Evolutionary conservation across 2,113 vertebrate genomes (phyloP), one percentile per base, ranked within the genome.

Genomic region (Myotis brandtii): DNA sequence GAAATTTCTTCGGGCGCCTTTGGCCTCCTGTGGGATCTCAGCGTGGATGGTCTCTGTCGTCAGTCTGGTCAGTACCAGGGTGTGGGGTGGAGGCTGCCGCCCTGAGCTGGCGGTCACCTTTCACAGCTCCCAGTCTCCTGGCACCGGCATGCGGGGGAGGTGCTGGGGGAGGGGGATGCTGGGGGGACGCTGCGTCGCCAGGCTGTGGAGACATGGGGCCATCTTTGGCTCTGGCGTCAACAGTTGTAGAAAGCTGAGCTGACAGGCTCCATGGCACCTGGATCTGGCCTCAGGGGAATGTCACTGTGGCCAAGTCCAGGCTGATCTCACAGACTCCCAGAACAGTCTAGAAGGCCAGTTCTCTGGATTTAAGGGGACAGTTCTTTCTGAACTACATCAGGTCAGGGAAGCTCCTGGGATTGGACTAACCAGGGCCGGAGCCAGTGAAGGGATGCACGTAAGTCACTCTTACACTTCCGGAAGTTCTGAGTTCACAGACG

Each of bases 21-120:
- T 73, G 59, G 8, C 37, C 88, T 97, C 6, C 97, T 98, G 4
- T 97, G 98, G 97, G 96, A 98, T 62, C 96, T 98, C 93, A 97
- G 86, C 6, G 2, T 86, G 93, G 76, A 96, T 13, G 69, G 82
- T 30, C 52, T 97, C 18, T 80, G 91, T 67, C 37, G 10, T 48
- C 90, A 6, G 72, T 16, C 66, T 0, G 97, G 98, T 98, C 12
- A 75, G 97, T 98, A 18, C 13, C 5, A 9, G 32, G 40, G 48
- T 86, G 48, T 10, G 9, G 70, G 67, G 54, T 18, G 25, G 70
- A 80, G 79, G 10, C 25, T 64, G 34, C 17, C 1, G 8, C 9
- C 13, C n/a, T 20, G 8, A 40, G n/a, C 2, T 46, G 46, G 46
- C 46, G 10, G 46, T 62, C 59, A 27, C 59, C 25, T 54, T 40